These are phyloP conservation scores for Eriosoma lanigerum DNA, from an alignment of 1,140 invertebrate genomes.

Conservation along the genomic window DNA sequence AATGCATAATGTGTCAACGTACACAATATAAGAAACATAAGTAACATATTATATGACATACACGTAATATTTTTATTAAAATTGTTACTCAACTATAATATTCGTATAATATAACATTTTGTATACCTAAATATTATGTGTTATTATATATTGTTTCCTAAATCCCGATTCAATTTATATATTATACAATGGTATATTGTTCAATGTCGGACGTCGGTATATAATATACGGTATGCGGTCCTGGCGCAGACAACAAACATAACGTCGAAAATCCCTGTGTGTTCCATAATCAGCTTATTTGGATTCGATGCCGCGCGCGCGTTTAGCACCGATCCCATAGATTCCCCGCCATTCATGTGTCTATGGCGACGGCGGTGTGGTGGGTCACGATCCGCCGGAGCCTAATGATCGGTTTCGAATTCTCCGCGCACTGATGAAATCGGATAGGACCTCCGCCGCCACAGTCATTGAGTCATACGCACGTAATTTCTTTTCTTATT, in stretches of 20 bases:
- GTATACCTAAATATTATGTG: not conserved
- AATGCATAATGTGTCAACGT: too few species aligned
- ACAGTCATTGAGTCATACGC: constrained; percentile 49
- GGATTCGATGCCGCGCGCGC: constrained; percentile 37
- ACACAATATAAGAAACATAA: too few species aligned
- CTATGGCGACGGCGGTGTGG: not conserved
- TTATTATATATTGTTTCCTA: constrained; percentile 26
- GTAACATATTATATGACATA: not conserved
- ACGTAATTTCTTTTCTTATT: constrained; percentile 27
- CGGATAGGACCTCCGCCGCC: constrained; percentile 43
- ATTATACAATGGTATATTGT: too few species aligned
- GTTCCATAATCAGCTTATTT: constrained; percentile 38
- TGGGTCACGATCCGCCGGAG: constrained; percentile 47
- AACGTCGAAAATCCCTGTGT: constrained; percentile 10
- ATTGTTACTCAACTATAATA: too few species aligned
- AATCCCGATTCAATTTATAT: not conserved
- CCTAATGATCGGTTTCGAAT: constrained; percentile 51
- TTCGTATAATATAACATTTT: too few species aligned
- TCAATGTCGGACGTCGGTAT: not conserved
- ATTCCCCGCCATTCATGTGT: not conserved
- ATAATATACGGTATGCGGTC: not conserved
- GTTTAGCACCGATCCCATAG: constrained; percentile 35
- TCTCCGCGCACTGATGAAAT: constrained; percentile 49
- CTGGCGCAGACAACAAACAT: not conserved
- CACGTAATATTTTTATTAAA: constrained; percentile 19